Base-by-base conservation (phyloP, 2,113 vertebrate genomes). In the Myotis brandtii region DNA sequence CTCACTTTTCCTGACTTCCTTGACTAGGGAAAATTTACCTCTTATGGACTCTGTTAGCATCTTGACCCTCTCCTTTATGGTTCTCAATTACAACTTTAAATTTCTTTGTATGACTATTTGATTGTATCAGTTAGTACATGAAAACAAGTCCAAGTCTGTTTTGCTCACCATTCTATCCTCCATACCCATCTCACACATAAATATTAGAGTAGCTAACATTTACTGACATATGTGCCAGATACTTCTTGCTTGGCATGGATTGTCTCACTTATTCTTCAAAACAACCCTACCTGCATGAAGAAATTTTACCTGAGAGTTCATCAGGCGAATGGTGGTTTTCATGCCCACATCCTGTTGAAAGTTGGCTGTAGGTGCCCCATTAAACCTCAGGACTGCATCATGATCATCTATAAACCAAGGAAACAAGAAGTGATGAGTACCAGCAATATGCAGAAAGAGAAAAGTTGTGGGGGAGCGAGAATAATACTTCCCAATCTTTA, bases 281-380 rank as follows among this genome's bases (percentile, higher is more conserved):
- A 76, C 34, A 59, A 37, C 21, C 6, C 54, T 46, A 17, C 34
- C 56, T 76, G 34, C 54, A 91, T 32, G 62, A 1, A 20, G 50
- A 90, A 96, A 46, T 93, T 96, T 97, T 98, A 99, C 99, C 98
- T 99, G 99, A 25, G 99, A 99, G 91, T 99, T 99, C 85, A 99
- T 86, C 12, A 99, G 97, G 37, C 98, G 98, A 90, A 99, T 80
- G 32, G 98, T 99, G 12, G 99, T 99, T 97, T 98, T 99, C 14
- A 96, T 97, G 18, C 99, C 99, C 75, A 99, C 99, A 20, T 99
- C 99, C 69, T 96, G 94, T 17, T 99, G 96, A 91, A 98, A 99
- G 14, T 97, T 98, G 62, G 83, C 96, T 83, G 97, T 95, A 75
- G 99, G 99, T 46, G 98, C 99, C 20, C 97, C 98, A 27, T 99